Conservation (phyloP, 2,797 vertebrate genomes). For the Xenentodon cancila region DNA sequence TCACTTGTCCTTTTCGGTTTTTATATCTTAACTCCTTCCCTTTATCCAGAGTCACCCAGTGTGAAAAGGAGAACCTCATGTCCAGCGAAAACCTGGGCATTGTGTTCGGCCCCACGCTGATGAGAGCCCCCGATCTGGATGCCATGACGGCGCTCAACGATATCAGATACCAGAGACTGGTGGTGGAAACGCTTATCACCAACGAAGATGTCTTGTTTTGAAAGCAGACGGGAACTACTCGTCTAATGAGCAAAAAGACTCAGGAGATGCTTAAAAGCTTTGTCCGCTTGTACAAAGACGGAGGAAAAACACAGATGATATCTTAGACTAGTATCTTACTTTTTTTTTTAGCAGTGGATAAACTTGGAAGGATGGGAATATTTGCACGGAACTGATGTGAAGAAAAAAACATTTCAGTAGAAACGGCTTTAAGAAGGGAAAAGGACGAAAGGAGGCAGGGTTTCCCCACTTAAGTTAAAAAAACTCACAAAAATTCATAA, state of each 20-base stretch:
- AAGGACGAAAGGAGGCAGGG: constrained; percentile 30
- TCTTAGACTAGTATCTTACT: background rate
- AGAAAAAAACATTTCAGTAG: background rate
- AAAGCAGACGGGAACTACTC: constrained; percentile 30
- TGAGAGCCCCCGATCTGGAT: constrained; percentile 94
- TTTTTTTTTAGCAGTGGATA: constrained; percentile 9
- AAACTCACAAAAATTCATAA: background rate
- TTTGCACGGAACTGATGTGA: constrained; percentile 13
- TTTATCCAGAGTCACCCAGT: constrained; percentile 88
- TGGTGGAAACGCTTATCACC: constrained; percentile 97
- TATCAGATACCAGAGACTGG: constrained; percentile 98
- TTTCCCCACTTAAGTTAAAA: constrained; percentile 26
- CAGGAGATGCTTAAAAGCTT: constrained; percentile 1
- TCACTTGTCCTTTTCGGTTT: background rate
- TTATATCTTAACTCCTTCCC: background rate
- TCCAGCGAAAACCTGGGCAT: constrained; percentile 97
- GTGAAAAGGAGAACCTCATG: constrained; percentile 97
- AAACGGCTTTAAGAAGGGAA: constrained; percentile 1
- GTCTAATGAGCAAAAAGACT: background rate
- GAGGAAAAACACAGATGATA: too few relatives aligned
- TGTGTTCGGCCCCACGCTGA: constrained; percentile 97
- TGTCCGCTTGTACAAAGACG: background rate
- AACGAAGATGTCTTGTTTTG: constrained; percentile 98
- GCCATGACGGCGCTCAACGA: constrained; percentile 98
- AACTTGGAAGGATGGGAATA: constrained; percentile 28